Conservation (phyloP, 2,113 vertebrate genomes). For the Ctenomys sociabilis region DNA sequence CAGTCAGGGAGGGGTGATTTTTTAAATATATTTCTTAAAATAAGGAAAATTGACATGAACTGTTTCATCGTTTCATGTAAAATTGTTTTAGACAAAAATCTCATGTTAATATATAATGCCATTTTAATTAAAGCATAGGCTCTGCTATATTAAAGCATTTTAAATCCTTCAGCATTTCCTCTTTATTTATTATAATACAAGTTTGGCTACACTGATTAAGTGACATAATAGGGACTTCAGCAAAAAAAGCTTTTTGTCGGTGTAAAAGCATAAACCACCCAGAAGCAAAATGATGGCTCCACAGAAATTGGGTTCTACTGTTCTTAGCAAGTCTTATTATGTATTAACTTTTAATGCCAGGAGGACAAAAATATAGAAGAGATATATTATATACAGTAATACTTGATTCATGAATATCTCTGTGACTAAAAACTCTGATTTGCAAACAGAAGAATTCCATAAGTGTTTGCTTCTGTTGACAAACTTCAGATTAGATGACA, state of each 20-base stretch:
- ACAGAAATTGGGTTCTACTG: fast-evolving
- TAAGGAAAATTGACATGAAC: constrained; percentile 54
- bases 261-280: not conserved
- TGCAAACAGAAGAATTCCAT: not conserved
- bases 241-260: not conserved
- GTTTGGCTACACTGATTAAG: not conserved
- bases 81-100: constrained; percentile 30
- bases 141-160: constrained; percentile 40
- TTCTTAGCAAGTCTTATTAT: not conserved
- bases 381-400: not conserved
- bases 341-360: not conserved
- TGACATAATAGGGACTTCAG: not conserved
- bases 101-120: too few relatives aligned
- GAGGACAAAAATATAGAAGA: not conserved
- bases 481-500: not conserved
- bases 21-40: too few relatives aligned
- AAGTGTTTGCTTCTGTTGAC: not conserved
- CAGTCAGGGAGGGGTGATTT: too few relatives aligned
- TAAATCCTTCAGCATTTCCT: not conserved
- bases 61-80: constrained; percentile 38
- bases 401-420: not conserved
- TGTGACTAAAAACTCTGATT: not conserved
- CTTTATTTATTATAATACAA: constrained; percentile 35
- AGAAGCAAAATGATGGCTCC: not conserved
- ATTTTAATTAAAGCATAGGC: constrained; percentile 55